Percentiles rank a stretch among this genome's conserved stretches.
These are phyloP conservation scores for Crossaster papposus DNA, from an alignment of 53 echinoderm and acorn worm genomes.

Conservation along the genomic window DNA sequence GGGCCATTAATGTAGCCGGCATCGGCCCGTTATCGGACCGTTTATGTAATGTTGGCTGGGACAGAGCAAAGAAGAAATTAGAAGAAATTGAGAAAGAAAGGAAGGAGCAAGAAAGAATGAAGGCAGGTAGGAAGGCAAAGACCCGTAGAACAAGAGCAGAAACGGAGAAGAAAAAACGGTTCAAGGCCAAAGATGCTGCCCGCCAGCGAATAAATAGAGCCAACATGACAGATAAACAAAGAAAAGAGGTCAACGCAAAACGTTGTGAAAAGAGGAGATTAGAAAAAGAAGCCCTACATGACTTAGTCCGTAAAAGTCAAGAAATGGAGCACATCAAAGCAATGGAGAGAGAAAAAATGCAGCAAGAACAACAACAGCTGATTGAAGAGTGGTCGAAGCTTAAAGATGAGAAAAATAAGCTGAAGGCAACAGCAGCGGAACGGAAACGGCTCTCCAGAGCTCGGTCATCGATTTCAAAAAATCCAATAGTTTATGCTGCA, in stretches of 20 bases:
- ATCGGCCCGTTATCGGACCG: no score
- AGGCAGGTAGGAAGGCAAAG: slow-evolving; percentile 16
- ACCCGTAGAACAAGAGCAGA: slow-evolving; percentile 42
- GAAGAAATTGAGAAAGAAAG: no score
- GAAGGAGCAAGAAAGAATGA: slow-evolving; percentile 24
- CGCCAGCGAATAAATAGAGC: slow-evolving; percentile 31
- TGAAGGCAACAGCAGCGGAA: slow-evolving; percentile 36
- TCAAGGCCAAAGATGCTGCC: slow-evolving; percentile 65
- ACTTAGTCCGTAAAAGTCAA: slow-evolving; percentile 9
- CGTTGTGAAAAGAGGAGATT: slow-evolving; percentile 38
- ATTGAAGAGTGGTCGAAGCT: slow-evolving; percentile 58
- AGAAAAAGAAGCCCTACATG: slow-evolving; percentile 12
- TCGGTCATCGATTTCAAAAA: slow-evolving; percentile 54
- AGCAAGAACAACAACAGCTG: slow-evolving; percentile 43
- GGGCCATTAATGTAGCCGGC: no score
- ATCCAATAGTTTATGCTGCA: slow-evolving; percentile 53
- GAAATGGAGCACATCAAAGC: slow-evolving; percentile 32
- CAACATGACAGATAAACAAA: slow-evolving; percentile 31
- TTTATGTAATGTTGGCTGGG: no score
- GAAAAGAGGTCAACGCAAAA: slow-evolving; percentile 6
- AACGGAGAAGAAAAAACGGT: slow-evolving; percentile 39
- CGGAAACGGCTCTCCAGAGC: slow-evolving; percentile 63
- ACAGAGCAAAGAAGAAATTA: slow-evolving; percentile 63
- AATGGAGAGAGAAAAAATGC: slow-evolving; percentile 15
- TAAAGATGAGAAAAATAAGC: slow-evolving; percentile 21